Base-by-base conservation (phyloP, 2,888 invertebrate genomes). In the Gonocerus acuteangulatus region DNA sequence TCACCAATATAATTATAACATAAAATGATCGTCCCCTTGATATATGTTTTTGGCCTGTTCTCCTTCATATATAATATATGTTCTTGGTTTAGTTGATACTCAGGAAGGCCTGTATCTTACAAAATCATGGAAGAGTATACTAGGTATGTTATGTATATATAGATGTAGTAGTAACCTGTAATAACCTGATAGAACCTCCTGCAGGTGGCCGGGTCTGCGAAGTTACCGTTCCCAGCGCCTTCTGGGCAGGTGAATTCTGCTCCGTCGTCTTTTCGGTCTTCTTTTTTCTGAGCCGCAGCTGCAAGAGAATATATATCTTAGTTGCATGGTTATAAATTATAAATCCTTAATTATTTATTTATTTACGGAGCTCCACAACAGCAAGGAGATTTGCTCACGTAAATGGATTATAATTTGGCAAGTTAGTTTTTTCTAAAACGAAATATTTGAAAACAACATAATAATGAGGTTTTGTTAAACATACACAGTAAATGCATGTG, bases 161-260 rank as follows among this genome's bases (percentile, higher is more conserved):
- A 15, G 44, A 13, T 44, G 44, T 44, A 16, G 18, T 15, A 44
- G 42, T 54, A 54, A 54, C 54, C 54, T 59, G 48, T 47, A 58
- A 72, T 75, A 77, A 90, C 91, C 81, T 92, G 92, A 77, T 90
- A 92, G 78, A 92, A 92, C 71, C 89, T 80, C 70, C 89, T 81
- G 73, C 92, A 92, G 32, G 89, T 90, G 48, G 81, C 86, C 11
- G 92, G 92, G 77, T 92, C 92, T 18, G 92, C 92, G 72, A 85
- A 92, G 74, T 91, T 91, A 63, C 90, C 91, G 75, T 89, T 92
- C 65, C 87, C 91, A 69, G 83, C 82, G 48, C 84, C 84, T 73
- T 86, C 83, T n/a, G 91, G 91, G 73, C 92, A 92, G 64, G 78
- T 76, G 71, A 84, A 92, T 52, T 87, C 85, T 68, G 83, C 80